These are phyloP conservation scores for Acleris laterana DNA, from an alignment of 2,888 invertebrate genomes.

Conservation along the genomic window DNA sequence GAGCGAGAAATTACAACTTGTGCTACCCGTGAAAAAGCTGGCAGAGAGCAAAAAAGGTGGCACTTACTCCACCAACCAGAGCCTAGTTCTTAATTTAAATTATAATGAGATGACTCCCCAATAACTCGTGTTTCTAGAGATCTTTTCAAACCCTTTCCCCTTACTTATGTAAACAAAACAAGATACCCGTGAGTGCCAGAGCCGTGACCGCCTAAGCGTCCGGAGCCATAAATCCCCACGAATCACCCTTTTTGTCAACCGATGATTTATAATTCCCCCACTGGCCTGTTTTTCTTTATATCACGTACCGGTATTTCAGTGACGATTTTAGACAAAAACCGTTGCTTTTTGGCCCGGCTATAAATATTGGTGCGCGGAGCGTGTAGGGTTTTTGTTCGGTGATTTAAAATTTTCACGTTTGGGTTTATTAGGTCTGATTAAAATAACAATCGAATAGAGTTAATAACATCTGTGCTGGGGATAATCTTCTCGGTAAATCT, in stretches of 20 bases:
- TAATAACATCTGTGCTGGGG: no score
- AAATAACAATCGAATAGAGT: neutral
- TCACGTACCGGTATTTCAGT: slow-evolving; percentile 31
- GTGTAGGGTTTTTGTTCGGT: slow-evolving; percentile 4
- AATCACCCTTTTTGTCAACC: slow-evolving; percentile 38
- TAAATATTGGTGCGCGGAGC: slow-evolving; percentile 15
- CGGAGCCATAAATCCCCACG: slow-evolving; percentile 25
- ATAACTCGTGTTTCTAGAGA: no score
- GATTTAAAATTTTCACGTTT: neutral
- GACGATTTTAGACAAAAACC: slow-evolving; percentile 32
- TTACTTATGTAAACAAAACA: neutral
- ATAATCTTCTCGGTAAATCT: no score
- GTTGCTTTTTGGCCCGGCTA: slow-evolving; percentile 27
- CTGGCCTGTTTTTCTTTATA: slow-evolving; percentile 35
- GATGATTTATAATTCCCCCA: slow-evolving; percentile 32
- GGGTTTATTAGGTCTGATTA: neutral
- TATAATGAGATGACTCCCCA: no score
- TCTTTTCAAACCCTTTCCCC: no score
- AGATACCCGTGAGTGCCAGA: slow-evolving; percentile 5
- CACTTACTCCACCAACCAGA: no score
- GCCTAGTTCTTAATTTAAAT: no score
- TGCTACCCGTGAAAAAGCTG: no score
- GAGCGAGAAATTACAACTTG: no score
- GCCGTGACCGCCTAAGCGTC: neutral
- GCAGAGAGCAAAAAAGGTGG: no score